These are phyloP conservation scores for Megaceryle maxima DNA, from an alignment of 2,113 vertebrate genomes.

Conservation along the genomic window DNA sequence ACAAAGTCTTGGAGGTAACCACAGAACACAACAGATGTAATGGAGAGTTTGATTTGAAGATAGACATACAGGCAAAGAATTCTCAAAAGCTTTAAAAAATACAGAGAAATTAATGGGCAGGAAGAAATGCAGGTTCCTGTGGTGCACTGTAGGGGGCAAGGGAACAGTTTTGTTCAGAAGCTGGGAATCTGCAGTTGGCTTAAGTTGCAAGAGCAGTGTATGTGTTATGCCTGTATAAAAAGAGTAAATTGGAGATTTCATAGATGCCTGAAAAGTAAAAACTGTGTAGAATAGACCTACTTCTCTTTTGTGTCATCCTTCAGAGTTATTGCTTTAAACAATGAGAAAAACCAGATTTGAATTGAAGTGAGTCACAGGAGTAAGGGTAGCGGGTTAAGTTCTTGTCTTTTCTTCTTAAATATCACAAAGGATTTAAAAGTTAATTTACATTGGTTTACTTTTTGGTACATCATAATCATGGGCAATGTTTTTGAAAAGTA, in stretches of 20 bases:
- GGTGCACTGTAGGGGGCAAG: background rate
- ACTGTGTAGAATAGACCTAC: background rate
- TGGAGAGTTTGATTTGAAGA: background rate
- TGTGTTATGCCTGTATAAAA: background rate
- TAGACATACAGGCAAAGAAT: background rate
- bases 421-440: background rate
- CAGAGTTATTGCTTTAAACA: background rate
- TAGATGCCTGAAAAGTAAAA: background rate
- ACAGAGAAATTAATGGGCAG: background rate
- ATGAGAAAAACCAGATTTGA: background rate
- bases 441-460: background rate
- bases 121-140: background rate
- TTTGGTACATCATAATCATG: fast-evolving
- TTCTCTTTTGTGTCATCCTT: background rate
- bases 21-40: background rate
- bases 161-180: background rate
- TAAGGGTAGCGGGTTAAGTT: background rate
- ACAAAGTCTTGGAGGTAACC: background rate
- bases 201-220: fast-evolving
- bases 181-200: background rate
- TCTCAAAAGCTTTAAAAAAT: background rate
- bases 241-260: background rate
- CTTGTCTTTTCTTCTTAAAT: background rate
- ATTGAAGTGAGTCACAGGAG: background rate
- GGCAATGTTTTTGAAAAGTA: background rate